Evolutionary conservation across 1,140 invertebrate genomes (phyloP).

Genomic region (Monochamus saltuarius): DNA sequence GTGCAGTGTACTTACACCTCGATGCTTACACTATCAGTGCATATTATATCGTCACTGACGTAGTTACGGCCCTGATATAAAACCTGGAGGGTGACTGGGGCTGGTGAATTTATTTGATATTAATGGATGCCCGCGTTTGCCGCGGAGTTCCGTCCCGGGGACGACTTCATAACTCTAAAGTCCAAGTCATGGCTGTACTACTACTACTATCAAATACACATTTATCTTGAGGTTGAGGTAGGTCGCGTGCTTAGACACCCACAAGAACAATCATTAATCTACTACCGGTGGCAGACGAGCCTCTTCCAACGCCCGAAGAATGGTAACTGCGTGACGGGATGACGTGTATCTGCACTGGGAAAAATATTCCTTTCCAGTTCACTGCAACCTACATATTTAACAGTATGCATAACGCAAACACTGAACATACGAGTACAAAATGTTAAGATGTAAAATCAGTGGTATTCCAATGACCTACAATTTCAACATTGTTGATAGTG

Average conservation of each 20-base stretch:
- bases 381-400: no score
- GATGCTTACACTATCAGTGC: no score
- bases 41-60: no score
- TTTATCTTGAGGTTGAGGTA: slow-evolving; percentile 42
- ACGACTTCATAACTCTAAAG: slow-evolving; percentile 41
- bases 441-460: no score
- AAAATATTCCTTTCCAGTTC: no score
- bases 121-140: slow-evolving; percentile 29
- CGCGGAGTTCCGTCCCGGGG: slow-evolving; percentile 24
- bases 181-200: slow-evolving; percentile 36
- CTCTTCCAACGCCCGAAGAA: slow-evolving; percentile 2
- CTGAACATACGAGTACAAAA: no score
- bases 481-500: no score
- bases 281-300: slow-evolving; percentile 18
- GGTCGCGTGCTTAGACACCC: slow-evolving; percentile 32
- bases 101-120: slow-evolving; percentile 26
- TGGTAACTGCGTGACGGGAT: background rate
- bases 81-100: background rate
- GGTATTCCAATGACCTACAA: no score
- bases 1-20: no score
- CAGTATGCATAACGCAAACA: no score
- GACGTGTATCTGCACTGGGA: background rate
- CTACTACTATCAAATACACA: slow-evolving; percentile 39
- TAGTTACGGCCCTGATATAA: no score
- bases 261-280: slow-evolving; percentile 38